These are phyloP conservation scores for Jordanella pulchra DNA, from an alignment of 2,797 vertebrate genomes.

Conservation along the genomic window DNA sequence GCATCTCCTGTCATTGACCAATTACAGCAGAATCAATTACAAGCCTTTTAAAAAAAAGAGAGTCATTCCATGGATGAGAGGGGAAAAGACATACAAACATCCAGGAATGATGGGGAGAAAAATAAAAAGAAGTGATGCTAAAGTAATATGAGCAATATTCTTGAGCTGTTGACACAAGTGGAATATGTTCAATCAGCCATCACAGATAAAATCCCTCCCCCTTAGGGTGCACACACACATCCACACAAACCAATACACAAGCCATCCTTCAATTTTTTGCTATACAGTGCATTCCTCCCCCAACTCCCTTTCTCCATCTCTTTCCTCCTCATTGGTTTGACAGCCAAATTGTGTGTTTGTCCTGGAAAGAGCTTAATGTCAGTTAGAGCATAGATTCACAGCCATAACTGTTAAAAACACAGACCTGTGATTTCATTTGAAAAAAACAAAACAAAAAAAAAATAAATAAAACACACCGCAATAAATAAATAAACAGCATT, in stretches of 20 bases:
- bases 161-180: slow-evolving; percentile 70
- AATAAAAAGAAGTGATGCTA: slow-evolving; percentile 65
- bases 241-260: slow-evolving; percentile 11
- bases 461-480: not conserved
- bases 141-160: slow-evolving; percentile 78
- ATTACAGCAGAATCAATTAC: slow-evolving; percentile 85
- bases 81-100: slow-evolving; percentile 30
- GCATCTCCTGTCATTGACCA: slow-evolving; percentile 81
- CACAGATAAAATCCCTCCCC: slow-evolving; percentile 52
- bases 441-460: slow-evolving; percentile 44
- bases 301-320: slow-evolving; percentile 38
- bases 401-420: slow-evolving; percentile 58
- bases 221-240: slow-evolving; percentile 26
- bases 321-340: slow-evolving; percentile 75
- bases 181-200: slow-evolving; percentile 77
- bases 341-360: slow-evolving; percentile 84
- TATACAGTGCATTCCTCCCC: slow-evolving; percentile 56
- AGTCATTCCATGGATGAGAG: slow-evolving; percentile 44
- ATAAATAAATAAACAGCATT: slow-evolving; percentile 6
- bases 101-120: slow-evolving; percentile 32
- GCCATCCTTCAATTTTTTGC: slow-evolving; percentile 54
- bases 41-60: slow-evolving; percentile 77
- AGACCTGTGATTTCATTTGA: slow-evolving; percentile 59
- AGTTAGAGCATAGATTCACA: slow-evolving; percentile 63
- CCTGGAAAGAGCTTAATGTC: slow-evolving; percentile 76